Percentiles rank a stretch among this genome's conserved stretches.
Conservation (phyloP, 1,140 invertebrate species). For the Micrasema longulum region DNA sequence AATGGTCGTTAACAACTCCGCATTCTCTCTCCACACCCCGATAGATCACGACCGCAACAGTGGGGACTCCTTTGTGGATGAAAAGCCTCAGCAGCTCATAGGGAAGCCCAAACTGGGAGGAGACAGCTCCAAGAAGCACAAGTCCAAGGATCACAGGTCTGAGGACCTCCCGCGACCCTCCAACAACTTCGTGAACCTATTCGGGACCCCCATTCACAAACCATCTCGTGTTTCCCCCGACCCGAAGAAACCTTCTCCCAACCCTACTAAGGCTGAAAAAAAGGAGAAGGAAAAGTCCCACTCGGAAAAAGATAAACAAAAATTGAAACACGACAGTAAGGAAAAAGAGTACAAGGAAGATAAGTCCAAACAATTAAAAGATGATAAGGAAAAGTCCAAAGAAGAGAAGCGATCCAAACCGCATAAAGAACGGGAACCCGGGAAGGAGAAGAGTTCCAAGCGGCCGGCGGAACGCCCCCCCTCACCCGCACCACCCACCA, state of each 20-base stretch:
- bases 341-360: constrained; percentile 65
- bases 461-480: constrained; percentile 62
- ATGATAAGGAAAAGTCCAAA: constrained; percentile 72
- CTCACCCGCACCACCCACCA: constrained; percentile 70
- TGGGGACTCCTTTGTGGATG: constrained; percentile 66
- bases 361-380: constrained; percentile 70
- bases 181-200: constrained; percentile 81
- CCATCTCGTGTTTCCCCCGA: constrained; percentile 75
- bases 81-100: constrained; percentile 67
- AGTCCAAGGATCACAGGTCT: constrained; percentile 72
- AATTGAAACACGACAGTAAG: constrained; percentile 67
- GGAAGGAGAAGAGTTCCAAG: constrained; percentile 70
- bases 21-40: constrained; percentile 60
- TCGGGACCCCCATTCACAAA: constrained; percentile 83
- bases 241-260: constrained; percentile 69
- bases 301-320: constrained; percentile 71
- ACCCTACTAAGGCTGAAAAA: constrained; percentile 69
- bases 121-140: constrained; percentile 74
- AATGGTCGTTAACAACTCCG: constrained; percentile 59
- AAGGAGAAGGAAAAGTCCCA: constrained; percentile 70
- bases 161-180: constrained; percentile 73
- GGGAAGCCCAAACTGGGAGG: constrained; percentile 77
- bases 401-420: constrained; percentile 74
- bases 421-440: constrained; percentile 73
- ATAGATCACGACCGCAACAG: constrained; percentile 66